Evolutionary conservation across 2,797 vertebrate genomes (phyloP).

Genomic region (Muscicapa striata): DNA sequence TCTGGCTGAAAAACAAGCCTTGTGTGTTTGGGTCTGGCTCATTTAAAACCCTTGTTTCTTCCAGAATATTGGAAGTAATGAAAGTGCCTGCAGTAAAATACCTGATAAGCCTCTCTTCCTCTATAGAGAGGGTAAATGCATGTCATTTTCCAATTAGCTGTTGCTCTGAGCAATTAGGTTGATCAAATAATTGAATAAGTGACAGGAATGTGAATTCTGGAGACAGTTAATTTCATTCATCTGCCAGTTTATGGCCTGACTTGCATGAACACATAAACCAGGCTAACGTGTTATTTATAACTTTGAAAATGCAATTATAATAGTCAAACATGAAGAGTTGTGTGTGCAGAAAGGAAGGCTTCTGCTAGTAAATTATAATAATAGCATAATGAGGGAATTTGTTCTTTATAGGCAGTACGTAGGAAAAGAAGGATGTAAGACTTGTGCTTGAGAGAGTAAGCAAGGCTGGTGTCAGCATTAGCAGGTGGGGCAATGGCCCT

Average conservation of each 20-base stretch:
- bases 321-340: constrained; percentile 14
- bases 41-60: background rate
- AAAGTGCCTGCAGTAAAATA: constrained; percentile 53
- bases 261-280: constrained; percentile 56
- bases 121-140: constrained; percentile 33
- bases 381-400: background rate
- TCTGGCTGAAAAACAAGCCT: background rate
- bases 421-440: background rate
- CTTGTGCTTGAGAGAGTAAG: background rate
- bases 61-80: constrained; percentile 29
- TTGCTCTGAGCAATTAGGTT: constrained; percentile 65
- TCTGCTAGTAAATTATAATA: constrained; percentile 16
- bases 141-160: constrained; percentile 70
- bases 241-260: constrained; percentile 35
- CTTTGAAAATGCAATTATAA: constrained; percentile 54
- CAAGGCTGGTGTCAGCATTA: background rate
- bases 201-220: constrained; percentile 66
- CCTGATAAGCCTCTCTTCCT: constrained; percentile 29
- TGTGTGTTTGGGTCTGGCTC: background rate
- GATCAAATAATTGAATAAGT: constrained; percentile 72
- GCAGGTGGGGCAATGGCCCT: background rate
- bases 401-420: background rate
- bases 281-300: constrained; percentile 63
- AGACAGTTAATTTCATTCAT: constrained; percentile 65
- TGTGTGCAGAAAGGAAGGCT: constrained; percentile 8